phyloP scores from a whole-genome alignment of 2,113 vertebrate species.

The Murina feae region DNA sequence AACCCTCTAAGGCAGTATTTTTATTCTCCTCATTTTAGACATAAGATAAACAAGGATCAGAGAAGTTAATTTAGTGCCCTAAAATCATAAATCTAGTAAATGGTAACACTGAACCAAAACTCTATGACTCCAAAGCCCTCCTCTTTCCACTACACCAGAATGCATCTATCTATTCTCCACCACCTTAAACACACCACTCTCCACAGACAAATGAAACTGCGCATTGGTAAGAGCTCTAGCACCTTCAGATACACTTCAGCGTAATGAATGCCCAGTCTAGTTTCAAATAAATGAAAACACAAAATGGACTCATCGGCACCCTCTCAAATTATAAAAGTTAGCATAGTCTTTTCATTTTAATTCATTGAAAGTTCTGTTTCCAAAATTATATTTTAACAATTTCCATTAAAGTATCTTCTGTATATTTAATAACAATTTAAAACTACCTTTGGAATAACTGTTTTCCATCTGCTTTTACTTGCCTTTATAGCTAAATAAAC shows the following conservation, averaged over 20 bases:
- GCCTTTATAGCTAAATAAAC: constrained; percentile 23
- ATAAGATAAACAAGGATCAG: not conserved
- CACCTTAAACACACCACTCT: not conserved
- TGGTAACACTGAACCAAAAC: not conserved
- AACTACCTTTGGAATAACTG: constrained; percentile 36
- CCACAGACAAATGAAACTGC: not conserved
- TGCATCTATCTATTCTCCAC: not conserved
- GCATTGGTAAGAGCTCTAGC: not conserved
- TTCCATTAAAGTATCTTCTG: constrained; percentile 8
- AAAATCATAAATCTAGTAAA: not conserved
- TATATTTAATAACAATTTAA: constrained; percentile 1
- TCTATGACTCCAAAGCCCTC: not conserved
- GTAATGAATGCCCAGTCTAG: not conserved
- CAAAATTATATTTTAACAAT: constrained; percentile 39
- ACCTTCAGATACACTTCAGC: not conserved
- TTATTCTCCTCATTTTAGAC: constrained; percentile 4
- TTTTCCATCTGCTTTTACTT: constrained; percentile 44
- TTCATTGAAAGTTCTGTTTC: not conserved
- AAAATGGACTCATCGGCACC: not conserved
- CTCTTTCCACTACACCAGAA: not conserved
- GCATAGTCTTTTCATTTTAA: not conserved
- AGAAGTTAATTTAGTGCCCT: not conserved
- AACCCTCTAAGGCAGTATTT: not conserved
- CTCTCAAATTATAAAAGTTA: not conserved
- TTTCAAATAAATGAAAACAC: constrained; percentile 8